Base-by-base conservation (phyloP, 1,140 invertebrate species). In the Caenorhabditis inopinata region DNA sequence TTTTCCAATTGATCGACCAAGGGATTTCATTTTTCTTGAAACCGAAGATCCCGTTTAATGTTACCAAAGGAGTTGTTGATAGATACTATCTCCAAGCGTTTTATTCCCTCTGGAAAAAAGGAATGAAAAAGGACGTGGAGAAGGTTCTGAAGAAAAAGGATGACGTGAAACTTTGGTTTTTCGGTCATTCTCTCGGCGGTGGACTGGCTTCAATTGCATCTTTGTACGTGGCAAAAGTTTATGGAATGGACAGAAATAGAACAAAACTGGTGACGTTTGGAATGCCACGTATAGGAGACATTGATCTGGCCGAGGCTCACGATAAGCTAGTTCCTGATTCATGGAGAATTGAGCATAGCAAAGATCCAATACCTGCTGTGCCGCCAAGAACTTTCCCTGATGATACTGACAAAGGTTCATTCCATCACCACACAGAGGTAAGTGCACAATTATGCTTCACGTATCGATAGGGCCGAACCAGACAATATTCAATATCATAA, bases 261-360 rank as follows among this genome's bases (percentile, higher is more conserved):
- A 73, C 75, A 21, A 79, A 79, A 68, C n/a, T 81, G 29, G 73
- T 74, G 27, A 81, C 74, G 9, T 81, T 81, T 25, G 79, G 79
- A 14, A 68, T 75, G 49, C 79, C 79, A 45, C 21, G 79, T 1
- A 68, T 81, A 23, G 79, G 79, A 29, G 74, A 81, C 62, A 51
- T 75, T 27, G 42, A 29, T 62, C 48, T 81, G 29, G 79, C 79
- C 1, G 74, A 58, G 14, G 79, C 62, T 6, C 79, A 81, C 38
- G 79, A 81, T 46, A 14, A 46, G 12, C 23, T 81, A 0, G 79
- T 81, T 38, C 74, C 79, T 1, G 25, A 76, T 58, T 81, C 79
- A 2, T 73, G 76, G 42, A 38, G 79, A 21, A 48, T 81, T 14
- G 73, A 75, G 11, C 76, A 81, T 47, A 53, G 74, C 9, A 46